Evolutionary conservation across 2,888 invertebrate genomes (phyloP).

Genomic region (Drosophila mimica): DNA sequence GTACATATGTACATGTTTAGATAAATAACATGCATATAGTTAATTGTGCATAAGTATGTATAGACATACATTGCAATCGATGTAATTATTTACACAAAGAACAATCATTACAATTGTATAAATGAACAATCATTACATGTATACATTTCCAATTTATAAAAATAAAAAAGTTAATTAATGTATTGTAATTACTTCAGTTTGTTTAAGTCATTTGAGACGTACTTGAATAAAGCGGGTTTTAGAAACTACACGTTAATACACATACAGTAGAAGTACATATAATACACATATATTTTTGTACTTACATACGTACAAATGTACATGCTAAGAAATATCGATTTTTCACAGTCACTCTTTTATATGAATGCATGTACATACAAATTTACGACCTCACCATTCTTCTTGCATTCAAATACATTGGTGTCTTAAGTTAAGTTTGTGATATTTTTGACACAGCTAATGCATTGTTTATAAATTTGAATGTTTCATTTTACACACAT

Average conservation of each 20-base stretch:
- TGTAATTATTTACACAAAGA: conserved; percentile 14
- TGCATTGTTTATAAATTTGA: conserved; percentile 5
- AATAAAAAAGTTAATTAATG: not conserved
- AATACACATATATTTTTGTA: conserved; percentile 28
- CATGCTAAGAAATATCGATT: conserved; percentile 57
- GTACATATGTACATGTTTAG: not conserved
- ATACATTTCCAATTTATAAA: not conserved
- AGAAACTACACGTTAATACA: conserved; percentile 2
- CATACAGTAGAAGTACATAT: conserved; percentile 6
- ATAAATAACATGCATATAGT: not conserved
- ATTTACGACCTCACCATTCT: not conserved
- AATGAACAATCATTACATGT: too few relatives aligned
- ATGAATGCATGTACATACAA: conserved; percentile 14
- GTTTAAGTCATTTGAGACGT: not conserved
- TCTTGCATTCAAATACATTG: not conserved
- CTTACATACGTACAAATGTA: conserved; percentile 33
- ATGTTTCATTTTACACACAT: conserved; percentile 5
- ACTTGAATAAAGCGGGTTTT: conserved; percentile 11
- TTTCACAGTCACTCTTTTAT: conserved; percentile 45
- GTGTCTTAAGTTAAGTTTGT: not conserved
- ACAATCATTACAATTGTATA: not conserved
- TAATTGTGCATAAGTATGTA: not conserved
- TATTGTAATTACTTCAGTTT: not conserved
- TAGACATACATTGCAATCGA: conserved; percentile 4
- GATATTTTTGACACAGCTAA: not conserved